Percentiles rank a stretch among this genome's conserved stretches.
phyloP scores from a whole-genome alignment of 1,140 invertebrate species.

The Bombus terrestris region DNA sequence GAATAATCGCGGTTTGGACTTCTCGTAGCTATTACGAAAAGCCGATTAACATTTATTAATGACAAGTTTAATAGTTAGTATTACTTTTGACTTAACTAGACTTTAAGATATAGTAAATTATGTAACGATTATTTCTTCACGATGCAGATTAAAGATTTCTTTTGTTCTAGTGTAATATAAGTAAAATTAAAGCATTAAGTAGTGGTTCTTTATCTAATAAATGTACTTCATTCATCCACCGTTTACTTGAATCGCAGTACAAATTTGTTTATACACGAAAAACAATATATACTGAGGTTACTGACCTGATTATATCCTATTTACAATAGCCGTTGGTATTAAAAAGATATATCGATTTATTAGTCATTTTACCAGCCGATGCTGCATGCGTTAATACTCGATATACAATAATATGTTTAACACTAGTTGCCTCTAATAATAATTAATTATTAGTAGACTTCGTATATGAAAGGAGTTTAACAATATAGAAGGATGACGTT shows the following conservation, averaged over 20 bases:
- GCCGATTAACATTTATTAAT: neutral
- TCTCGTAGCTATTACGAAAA: neutral
- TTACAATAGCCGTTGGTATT: constrained; percentile 49
- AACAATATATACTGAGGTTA: constrained; percentile 45
- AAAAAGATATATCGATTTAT: constrained; percentile 52
- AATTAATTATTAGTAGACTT: constrained; percentile 50
- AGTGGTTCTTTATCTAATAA: constrained; percentile 30
- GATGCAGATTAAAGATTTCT: constrained; percentile 6
- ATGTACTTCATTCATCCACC: constrained; percentile 14
- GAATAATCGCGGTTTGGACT: neutral
- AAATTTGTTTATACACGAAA: constrained; percentile 42
- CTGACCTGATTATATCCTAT: constrained; percentile 41
- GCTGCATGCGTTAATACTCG: constrained; percentile 36
- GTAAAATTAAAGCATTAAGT: constrained; percentile 42
- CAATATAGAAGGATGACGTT: constrained; percentile 38
- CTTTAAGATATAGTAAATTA: constrained; percentile 16
- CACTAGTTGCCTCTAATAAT: constrained; percentile 48
- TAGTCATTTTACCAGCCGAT: constrained; percentile 13
- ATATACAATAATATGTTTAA: constrained; percentile 47
- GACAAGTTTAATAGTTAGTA: constrained; percentile 35
- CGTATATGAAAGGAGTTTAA: constrained; percentile 55
- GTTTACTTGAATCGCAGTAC: constrained; percentile 17
- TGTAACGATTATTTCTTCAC: constrained; percentile 14
- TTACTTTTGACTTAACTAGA: neutral
- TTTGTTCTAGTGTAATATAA: neutral